Conservation (phyloP, 2,888 invertebrate genomes). For the Rhogogaster chlorosoma region DNA sequence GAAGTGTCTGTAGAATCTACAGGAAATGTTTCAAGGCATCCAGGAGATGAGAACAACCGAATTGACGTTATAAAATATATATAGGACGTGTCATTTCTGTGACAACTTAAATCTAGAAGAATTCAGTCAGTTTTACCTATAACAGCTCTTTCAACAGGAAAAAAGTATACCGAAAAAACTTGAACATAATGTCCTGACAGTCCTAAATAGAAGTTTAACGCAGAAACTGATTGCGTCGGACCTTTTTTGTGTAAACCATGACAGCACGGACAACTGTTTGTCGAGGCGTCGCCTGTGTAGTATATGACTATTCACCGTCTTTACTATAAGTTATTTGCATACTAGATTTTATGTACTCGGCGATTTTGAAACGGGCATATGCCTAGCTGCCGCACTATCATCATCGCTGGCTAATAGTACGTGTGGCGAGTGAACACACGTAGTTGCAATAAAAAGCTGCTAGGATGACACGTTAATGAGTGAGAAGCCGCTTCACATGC, state of each 20-base stretch:
- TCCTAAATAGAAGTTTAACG: neutral
- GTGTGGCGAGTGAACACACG: conserved; percentile 28
- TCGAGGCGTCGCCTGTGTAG: neutral
- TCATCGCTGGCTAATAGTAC: conserved; percentile 16
- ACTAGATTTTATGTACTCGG: neutral
- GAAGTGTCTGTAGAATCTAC: too few species aligned
- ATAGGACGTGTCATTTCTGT: too few species aligned
- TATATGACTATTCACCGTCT: neutral
- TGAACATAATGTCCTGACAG: conserved; percentile 1
- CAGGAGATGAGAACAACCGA: too few species aligned
- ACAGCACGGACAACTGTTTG: neutral
- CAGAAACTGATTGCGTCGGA: neutral
- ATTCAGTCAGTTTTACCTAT: too few species aligned
- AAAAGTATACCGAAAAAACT: too few species aligned
- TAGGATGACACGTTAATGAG: conserved; percentile 65
- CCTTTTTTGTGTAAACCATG: neutral
- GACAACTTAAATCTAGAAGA: too few species aligned
- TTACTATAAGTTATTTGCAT: neutral
- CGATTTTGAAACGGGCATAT: neutral
- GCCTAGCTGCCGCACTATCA: neutral
- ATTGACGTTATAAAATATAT: too few species aligned
- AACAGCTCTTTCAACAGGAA: too few species aligned
- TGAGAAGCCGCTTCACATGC: conserved; percentile 69
- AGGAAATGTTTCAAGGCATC: too few species aligned
- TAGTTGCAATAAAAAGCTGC: conserved; percentile 21